phyloP scores from a whole-genome alignment of 2,888 invertebrate genomes.

The Amphipoea oculea region DNA sequence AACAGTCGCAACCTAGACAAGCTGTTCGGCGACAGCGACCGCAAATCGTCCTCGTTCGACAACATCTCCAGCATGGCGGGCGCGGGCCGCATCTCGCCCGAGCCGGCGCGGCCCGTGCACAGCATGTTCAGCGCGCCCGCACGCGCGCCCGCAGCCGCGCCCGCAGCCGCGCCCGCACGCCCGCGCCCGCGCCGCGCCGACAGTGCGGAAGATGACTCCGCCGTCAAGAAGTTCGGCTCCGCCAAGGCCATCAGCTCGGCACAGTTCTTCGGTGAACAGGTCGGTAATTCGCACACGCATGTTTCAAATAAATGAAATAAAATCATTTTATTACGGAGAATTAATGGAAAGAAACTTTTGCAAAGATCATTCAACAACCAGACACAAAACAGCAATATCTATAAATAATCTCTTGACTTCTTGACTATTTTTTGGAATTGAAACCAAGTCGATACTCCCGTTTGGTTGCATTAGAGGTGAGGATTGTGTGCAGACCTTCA shows the following conservation, averaged over 20 bases:
- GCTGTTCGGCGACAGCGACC: conserved; percentile 65
- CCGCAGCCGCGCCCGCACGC: conserved; percentile 72
- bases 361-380: neutral
- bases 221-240: conserved; percentile 98
- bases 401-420: neutral
- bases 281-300: conserved; percentile 46
- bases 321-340: neutral
- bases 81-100: conserved; percentile 77
- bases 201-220: conserved; percentile 91
- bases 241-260: conserved; percentile 99
- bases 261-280: conserved; percentile 97
- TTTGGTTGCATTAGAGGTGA: too few relatives aligned
- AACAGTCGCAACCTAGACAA: conserved; percentile 72
- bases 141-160: conserved; percentile 72
- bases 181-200: conserved; percentile 62
- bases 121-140: conserved; percentile 76
- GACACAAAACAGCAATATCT: neutral
- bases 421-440: too few relatives aligned
- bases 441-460: too few relatives aligned
- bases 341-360: neutral
- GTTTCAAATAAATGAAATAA: neutral
- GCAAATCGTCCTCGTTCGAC: conserved; percentile 49
- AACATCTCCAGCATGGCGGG: conserved; percentile 30
- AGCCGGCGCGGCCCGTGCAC: conserved; percentile 81
- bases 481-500: too few relatives aligned